Conservation (phyloP, 2,888 invertebrate genomes). For the Plebejus melissa region DNA sequence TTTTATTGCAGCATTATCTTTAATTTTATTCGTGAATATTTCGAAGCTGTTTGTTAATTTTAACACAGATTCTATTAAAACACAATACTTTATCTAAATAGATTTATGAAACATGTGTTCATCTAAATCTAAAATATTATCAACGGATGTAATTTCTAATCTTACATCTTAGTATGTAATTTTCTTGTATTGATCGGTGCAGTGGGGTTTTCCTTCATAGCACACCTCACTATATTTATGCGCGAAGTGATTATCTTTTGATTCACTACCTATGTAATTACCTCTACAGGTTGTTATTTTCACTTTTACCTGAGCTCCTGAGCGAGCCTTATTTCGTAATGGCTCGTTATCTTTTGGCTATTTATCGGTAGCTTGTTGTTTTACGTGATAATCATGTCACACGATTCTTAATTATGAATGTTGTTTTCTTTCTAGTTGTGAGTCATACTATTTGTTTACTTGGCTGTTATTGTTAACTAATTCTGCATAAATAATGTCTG, state of each 20-base stretch:
- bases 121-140: background rate
- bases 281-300: conserved; percentile 1
- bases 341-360: too few relatives aligned
- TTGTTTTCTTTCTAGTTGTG: conserved; percentile 1
- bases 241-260: background rate
- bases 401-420: background rate
- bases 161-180: background rate
- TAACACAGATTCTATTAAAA: background rate
- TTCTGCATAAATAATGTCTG: background rate
- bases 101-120: background rate
- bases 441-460: conserved; percentile 6
- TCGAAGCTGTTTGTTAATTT: background rate
- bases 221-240: background rate
- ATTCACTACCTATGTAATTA: background rate
- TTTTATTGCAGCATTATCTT: conserved; percentile 4
- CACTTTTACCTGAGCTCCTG: background rate
- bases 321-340: background rate
- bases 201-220: conserved; percentile 7
- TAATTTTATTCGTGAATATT: background rate
- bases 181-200: background rate
- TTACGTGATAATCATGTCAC: background rate
- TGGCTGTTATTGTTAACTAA: background rate
- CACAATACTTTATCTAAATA: background rate
- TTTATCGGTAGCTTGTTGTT: background rate
- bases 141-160: background rate